A percentile compares a stretch with the other conserved stretches of the same genome.
phyloP scores from a whole-genome alignment of 2,113 vertebrate species.

The cattle (Bos taurus) region ARS-UCD2.0 NC_037343.1:64699001-64699500 shows the following conservation, averaged over 20 bases:
- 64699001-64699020: background rate
- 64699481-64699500: background rate
- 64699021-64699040: background rate
- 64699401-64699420: background rate
- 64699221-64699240: no score
- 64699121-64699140: background rate
- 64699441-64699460: background rate
- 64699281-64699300: background rate
- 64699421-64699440: background rate
- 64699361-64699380: background rate
- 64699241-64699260: no score
- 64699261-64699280: no score
- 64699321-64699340: background rate
- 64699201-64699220: background rate
- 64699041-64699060: background rate
- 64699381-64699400: background rate
- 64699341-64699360: background rate
- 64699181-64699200: background rate
- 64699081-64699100: background rate
- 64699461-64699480: background rate
- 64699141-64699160: background rate
- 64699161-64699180: background rate
- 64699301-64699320: background rate
- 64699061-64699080: background rate
- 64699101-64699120: background rate